These are phyloP conservation scores for Aphrocallistes beatrix DNA, from an alignment of 37 sponge, comb jelly and placozoan species.

Conservation along the genomic window DNA sequence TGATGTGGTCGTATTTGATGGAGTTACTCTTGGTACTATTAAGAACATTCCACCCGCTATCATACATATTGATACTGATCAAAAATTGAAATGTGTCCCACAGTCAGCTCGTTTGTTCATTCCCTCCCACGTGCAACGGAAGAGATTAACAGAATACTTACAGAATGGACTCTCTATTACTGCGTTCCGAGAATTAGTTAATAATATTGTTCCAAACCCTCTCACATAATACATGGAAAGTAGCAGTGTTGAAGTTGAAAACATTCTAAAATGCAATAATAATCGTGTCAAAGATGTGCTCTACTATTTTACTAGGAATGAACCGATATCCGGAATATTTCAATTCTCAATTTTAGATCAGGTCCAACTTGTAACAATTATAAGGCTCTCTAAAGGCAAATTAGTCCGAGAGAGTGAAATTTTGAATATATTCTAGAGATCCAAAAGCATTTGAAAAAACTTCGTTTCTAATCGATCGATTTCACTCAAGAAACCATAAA, in stretches of 20 bases:
- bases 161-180: neutral
- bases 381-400: neutral
- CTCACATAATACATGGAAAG: neutral
- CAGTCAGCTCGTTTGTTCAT: neutral
- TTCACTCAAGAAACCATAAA: neutral
- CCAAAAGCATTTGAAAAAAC: neutral
- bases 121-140: neutral
- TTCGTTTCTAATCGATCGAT: neutral
- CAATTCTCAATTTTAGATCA: neutral
- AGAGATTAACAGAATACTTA: neutral
- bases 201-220: neutral
- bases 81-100: neutral
- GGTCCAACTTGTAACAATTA: neutral
- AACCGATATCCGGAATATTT: neutral
- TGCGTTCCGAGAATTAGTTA: neutral
- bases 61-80: neutral
- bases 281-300: neutral
- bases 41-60: neutral
- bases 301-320: conserved; percentile 7
- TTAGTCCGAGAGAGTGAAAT: neutral
- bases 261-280: neutral
- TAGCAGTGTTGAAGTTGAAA: neutral
- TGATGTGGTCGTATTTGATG: conserved; percentile 2
- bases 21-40: conserved; percentile 3
- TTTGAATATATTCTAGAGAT: neutral